Percentiles rank a stretch among this genome's conserved stretches.
Conservation (phyloP, 2,113 vertebrate species). For the Gadus macrocephalus region DNA sequence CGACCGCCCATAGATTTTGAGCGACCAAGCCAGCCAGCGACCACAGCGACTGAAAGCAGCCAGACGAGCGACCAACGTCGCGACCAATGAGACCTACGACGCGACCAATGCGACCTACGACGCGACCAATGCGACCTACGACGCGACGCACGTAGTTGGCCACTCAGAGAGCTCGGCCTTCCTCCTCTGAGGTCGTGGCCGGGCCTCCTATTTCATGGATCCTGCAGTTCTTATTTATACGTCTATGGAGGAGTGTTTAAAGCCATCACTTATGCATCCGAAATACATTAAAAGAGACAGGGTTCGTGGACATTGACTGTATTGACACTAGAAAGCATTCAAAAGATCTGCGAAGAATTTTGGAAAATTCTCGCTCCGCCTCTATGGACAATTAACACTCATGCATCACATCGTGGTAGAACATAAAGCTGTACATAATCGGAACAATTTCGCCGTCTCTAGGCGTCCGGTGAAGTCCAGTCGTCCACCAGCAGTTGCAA, state of each 20-base stretch:
- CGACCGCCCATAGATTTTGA: no score
- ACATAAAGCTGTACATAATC: slow-evolving; percentile 24
- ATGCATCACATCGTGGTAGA: slow-evolving; percentile 45
- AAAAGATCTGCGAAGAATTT: not conserved
- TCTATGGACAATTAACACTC: slow-evolving; percentile 23
- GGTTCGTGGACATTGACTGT: slow-evolving; percentile 1
- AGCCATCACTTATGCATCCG: not conserved
- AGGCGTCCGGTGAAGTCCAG: slow-evolving; percentile 8
- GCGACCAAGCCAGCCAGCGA: no score
- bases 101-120: no score
- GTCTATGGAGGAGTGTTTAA: not conserved
- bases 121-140: no score
- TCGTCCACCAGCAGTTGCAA: slow-evolving; percentile 17
- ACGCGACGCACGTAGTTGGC: no score
- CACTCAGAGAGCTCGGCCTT: no score
- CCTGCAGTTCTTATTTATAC: no score
- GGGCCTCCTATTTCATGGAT: no score
- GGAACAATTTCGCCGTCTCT: slow-evolving; percentile 21
- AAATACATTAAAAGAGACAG: slow-evolving; percentile 19
- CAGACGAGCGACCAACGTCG: no score
- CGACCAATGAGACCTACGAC: no score
- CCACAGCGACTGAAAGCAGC: no score
- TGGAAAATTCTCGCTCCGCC: not conserved
- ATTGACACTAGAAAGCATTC: slow-evolving; percentile 5
- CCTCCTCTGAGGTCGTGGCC: no score